Percentiles rank a stretch among this genome's conserved stretches.
Conservation (phyloP, 2,888 invertebrate genomes). For the Protodeltote pygarga region DNA sequence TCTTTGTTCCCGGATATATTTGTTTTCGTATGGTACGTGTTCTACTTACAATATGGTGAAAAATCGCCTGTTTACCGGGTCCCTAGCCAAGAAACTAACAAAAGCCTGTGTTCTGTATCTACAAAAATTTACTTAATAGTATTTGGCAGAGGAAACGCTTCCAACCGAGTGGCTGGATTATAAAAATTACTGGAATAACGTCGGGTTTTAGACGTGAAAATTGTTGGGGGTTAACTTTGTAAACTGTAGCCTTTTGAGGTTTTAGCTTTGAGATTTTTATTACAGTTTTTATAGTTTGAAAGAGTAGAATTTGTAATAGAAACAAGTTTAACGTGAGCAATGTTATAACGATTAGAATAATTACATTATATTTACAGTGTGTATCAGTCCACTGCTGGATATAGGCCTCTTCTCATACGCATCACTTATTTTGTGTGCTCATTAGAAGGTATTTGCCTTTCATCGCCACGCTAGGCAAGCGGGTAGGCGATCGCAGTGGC, state of each 20-base stretch:
- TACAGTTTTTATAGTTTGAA: too few relatives aligned
- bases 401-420: too few relatives aligned
- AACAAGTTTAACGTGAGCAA: too few relatives aligned
- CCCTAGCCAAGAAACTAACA: slow-evolving; percentile 68
- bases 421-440: too few relatives aligned
- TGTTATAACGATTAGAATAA: too few relatives aligned
- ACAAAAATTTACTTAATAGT: slow-evolving; percentile 68
- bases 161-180: slow-evolving; percentile 51
- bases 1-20: slow-evolving; percentile 28
- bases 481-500: too few relatives aligned
- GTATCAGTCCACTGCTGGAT: too few relatives aligned
- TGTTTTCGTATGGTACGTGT: slow-evolving; percentile 46
- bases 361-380: too few relatives aligned
- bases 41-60: slow-evolving; percentile 57
- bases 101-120: slow-evolving; percentile 62
- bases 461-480: too few relatives aligned
- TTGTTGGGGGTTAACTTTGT: slow-evolving; percentile 17
- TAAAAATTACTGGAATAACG: slow-evolving; percentile 55
- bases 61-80: slow-evolving; percentile 62
- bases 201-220: slow-evolving; percentile 11
- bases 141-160: slow-evolving; percentile 66
- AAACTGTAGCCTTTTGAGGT: slow-evolving; percentile 9
- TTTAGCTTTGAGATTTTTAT: not conserved
- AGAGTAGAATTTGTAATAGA: too few relatives aligned
- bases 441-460: too few relatives aligned